Conservation (phyloP, 1,140 invertebrate species). For the Spodoptera litura region DNA sequence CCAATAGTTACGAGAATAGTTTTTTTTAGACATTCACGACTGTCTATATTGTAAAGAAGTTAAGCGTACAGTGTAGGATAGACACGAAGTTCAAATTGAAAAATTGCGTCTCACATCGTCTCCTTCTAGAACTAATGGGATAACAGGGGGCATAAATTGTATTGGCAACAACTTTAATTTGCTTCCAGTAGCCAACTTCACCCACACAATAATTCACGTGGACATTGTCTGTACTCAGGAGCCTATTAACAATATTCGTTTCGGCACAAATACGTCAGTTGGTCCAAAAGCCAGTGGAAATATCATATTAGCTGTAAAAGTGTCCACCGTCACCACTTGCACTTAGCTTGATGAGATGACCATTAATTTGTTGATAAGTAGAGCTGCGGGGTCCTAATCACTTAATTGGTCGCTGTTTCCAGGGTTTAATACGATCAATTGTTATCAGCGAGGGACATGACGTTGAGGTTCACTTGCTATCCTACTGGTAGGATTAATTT, state of each 20-base stretch:
- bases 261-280: background rate
- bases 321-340: slow-evolving; percentile 53
- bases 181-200: background rate
- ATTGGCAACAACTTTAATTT: slow-evolving; percentile 12
- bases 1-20: too few relatives aligned
- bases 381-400: slow-evolving; percentile 74
- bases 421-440: slow-evolving; percentile 74
- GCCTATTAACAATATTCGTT: too few relatives aligned
- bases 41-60: too few relatives aligned
- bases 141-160: background rate
- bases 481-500: slow-evolving; percentile 81
- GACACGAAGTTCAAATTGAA: too few relatives aligned
- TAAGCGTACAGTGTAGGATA: too few relatives aligned
- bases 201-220: background rate
- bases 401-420: slow-evolving; percentile 72
- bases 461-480: slow-evolving; percentile 61
- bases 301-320: slow-evolving; percentile 45
- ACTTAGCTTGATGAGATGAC: slow-evolving; percentile 61
- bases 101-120: background rate
- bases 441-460: slow-evolving; percentile 61
- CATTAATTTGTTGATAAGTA: slow-evolving; percentile 65
- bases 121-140: background rate
- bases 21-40: too few relatives aligned
- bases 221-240: too few relatives aligned
- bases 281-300: background rate